Conservation (phyloP, 2,797 vertebrate species). For the Chrysocyon brachyurus region DNA sequence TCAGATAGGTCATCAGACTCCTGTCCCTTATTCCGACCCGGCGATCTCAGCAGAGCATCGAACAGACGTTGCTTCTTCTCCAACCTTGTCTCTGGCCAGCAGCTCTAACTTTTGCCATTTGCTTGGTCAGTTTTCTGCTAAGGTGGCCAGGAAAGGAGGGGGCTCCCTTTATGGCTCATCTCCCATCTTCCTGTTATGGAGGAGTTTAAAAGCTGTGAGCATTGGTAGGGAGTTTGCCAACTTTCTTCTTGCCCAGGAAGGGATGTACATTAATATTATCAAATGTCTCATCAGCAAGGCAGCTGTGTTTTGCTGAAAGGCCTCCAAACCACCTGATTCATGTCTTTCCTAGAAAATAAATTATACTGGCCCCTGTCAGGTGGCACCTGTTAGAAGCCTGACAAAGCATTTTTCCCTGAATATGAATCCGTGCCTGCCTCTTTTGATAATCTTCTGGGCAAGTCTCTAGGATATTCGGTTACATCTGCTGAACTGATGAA, state of each 20-base stretch:
- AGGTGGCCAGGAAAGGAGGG: neutral
- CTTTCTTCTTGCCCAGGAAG: neutral
- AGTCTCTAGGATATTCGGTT: slow-evolving; percentile 13
- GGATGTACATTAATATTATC: slow-evolving; percentile 18
- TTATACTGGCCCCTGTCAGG: slow-evolving; percentile 49
- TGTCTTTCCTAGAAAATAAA: slow-evolving; percentile 65
- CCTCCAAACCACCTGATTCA: slow-evolving; percentile 69
- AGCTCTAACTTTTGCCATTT: neutral
- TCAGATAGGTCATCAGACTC: neutral
- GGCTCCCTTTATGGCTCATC: neutral
- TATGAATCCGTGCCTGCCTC: neutral
- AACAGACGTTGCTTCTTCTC: neutral
- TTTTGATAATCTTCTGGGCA: slow-evolving; percentile 35
- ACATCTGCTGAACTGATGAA: neutral
- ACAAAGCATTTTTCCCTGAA: slow-evolving; percentile 45
- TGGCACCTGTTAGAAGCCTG: slow-evolving; percentile 62
- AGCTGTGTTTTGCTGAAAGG: slow-evolving; percentile 71
- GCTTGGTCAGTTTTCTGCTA: slow-evolving; percentile 17
- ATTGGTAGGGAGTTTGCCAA: neutral
- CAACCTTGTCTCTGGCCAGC: neutral
- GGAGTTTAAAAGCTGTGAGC: neutral
- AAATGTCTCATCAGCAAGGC: slow-evolving; percentile 47
- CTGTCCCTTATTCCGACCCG: neutral
- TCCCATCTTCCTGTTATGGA: neutral
- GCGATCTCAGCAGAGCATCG: neutral